phyloP scores from a whole-genome alignment of 2,888 invertebrate genomes.

The Megaustenia siamemsis region DNA sequence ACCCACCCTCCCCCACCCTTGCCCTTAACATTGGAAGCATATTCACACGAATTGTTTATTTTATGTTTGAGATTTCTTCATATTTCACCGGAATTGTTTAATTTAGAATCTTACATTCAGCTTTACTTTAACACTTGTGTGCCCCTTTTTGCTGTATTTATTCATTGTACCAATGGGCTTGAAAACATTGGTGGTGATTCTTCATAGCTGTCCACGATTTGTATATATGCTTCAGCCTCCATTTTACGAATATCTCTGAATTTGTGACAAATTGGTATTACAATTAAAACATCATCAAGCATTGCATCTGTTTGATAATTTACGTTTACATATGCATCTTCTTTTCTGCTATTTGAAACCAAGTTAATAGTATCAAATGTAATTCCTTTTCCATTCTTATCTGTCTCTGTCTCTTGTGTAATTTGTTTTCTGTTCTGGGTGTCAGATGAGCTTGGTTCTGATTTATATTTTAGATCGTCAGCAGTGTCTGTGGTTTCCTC shows the following conservation, averaged over 20 bases:
- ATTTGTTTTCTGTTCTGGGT: neutral
- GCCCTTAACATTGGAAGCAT: neutral
- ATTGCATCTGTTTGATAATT: neutral
- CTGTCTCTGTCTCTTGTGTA: neutral
- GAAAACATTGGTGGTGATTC: constrained; percentile 44
- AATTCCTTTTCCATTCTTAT: neutral
- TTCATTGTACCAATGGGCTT: constrained; percentile 21
- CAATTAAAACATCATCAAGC: constrained; percentile 30
- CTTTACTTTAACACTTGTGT: neutral
- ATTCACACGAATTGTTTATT: constrained; percentile 20
- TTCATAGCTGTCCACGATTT: constrained; percentile 50
- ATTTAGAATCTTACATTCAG: neutral
- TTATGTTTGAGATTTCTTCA: no score
- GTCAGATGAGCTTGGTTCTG: neutral
- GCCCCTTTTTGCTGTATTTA: constrained; percentile 14
- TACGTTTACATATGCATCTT: neutral
- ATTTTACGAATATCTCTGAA: constrained; percentile 40
- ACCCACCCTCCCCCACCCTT: no score
- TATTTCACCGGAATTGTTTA: neutral
- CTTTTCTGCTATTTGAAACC: neutral
- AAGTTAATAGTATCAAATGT: neutral
- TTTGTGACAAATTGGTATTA: constrained; percentile 35
- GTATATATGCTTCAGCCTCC: constrained; percentile 38
- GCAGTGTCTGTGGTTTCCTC: neutral
- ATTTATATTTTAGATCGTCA: neutral